A percentile compares a stretch with the other conserved stretches of the same genome.
Evolutionary conservation across 2,113 vertebrate species (phyloP).

Genomic region (Lepus timidus): DNA sequence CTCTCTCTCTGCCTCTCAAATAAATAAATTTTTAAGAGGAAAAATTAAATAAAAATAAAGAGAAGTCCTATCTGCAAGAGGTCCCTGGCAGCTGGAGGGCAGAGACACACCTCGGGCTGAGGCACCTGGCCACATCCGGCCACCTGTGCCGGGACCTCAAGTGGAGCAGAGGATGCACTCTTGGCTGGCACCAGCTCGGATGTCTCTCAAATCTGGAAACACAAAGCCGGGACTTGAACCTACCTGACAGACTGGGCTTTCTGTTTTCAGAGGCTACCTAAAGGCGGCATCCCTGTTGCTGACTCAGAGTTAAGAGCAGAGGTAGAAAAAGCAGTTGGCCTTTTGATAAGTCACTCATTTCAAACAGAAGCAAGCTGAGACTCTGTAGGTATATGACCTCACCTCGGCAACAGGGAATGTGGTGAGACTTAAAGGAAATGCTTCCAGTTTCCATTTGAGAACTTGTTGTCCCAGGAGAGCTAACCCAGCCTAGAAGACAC

Average conservation of each 20-base stretch:
- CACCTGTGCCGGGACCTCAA: neutral
- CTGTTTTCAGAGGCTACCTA: neutral
- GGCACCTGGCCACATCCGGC: neutral
- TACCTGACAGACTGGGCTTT: neutral
- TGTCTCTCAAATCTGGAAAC: neutral
- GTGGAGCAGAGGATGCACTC: too few relatives aligned
- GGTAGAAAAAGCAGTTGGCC: neutral
- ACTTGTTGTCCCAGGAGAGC: neutral
- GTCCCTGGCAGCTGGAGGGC: neutral
- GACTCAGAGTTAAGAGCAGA: neutral
- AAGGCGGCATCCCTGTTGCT: neutral
- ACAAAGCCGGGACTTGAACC: neutral
- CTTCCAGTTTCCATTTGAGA: neutral
- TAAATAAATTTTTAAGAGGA: too few relatives aligned
- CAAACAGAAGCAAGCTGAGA: neutral
- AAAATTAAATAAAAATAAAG: too few relatives aligned
- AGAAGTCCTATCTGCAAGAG: neutral
- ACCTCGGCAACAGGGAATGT: neutral
- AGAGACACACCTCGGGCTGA: accelerated
- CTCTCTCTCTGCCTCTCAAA: too few relatives aligned
- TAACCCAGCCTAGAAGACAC: neutral
- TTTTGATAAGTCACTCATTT: neutral
- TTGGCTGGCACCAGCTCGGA: neutral
- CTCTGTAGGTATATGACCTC: neutral
- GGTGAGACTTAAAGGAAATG: neutral